Percentiles rank a stretch among this genome's conserved stretches.
phyloP scores from a whole-genome alignment of 2,113 vertebrate genomes.

The Saccopteryx leptura region DNA sequence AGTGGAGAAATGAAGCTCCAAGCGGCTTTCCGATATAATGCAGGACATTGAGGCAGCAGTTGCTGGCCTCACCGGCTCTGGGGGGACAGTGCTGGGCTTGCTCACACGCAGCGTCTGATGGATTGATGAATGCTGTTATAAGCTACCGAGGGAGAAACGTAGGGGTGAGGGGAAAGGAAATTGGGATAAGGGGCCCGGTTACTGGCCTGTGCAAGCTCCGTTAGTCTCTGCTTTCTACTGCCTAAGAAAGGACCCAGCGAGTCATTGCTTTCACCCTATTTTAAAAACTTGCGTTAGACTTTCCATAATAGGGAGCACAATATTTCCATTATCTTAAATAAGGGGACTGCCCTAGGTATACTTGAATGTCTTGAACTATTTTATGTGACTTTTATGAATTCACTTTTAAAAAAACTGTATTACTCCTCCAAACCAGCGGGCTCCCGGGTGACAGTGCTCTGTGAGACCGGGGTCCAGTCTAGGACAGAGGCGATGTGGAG shows the following conservation, averaged over 20 bases:
- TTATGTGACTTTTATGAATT: conserved; percentile 35
- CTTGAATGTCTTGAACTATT: not conserved
- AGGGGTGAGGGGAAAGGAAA: not conserved
- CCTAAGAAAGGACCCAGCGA: not conserved
- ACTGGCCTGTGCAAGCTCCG: not conserved
- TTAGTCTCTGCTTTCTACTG: not conserved
- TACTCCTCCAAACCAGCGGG: not conserved
- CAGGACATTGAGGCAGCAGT: not conserved
- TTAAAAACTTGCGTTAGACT: not conserved
- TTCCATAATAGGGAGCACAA: not conserved
- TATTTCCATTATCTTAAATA: conserved; percentile 27
- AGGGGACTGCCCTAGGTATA: not conserved
- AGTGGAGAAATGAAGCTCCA: not conserved
- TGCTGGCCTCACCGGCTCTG: not conserved
- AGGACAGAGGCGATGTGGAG: not conserved
- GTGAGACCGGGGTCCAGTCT: not conserved
- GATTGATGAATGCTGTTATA: conserved; percentile 5
- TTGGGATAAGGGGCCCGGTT: not conserved
- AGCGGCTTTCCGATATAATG: not conserved
- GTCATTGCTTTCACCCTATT: not conserved
- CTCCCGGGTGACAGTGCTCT: not conserved
- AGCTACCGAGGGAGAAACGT: not conserved
- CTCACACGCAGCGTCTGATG: not conserved
- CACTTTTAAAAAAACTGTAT: not conserved
- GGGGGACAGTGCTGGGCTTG: not conserved